Base-by-base conservation (phyloP, 2,888 invertebrate species). In the Eretmocerus hayati region DNA sequence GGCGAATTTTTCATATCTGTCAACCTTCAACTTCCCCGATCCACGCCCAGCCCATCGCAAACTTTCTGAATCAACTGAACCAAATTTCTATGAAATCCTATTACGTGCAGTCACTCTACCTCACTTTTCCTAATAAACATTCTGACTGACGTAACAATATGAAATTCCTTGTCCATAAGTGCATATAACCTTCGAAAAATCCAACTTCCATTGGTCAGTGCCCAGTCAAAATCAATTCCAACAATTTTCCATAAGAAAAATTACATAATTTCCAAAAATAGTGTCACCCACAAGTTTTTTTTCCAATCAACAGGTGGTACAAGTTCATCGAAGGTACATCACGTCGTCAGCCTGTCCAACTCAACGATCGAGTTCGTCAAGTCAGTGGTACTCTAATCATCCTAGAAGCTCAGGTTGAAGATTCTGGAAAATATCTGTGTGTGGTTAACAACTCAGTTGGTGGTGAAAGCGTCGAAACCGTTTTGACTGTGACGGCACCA, bases 401-500 rank as follows among this genome's bases (percentile, higher is more conserved):
- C 59, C 84, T 87, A 56, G 89, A 91, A 67, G 91, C 92, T 13
- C 84, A 86, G 62, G 90, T 92, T 35, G 87, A 88, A 63, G 95
- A 96, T 72, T 91, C 91, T 55, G 95, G 94, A 62, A 90, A 90
- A 74, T 96, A 95, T 69, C 75, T 90, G 53, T 95, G 95, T 71
- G 89, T 92, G 55, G 94, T 93, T 1, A 92, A 91, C 67, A 96
- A 96, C 71, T 89, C 90, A 0, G 91, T 94, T 39, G 95, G 95
- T 30, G 89, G 90, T 19, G 91, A 93, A 71, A 90, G 90, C 62
- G 91, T 92, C 1, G 90, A 91, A 69, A 93, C 93, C 3, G 90
- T 91, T 4, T 75, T 95, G 15, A 91, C 91, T 11, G 93, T 95
- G 0, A 92, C 90, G 6, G 94, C 92, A 44, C 92, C 93, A 0